Evolutionary conservation across 2,797 vertebrate species (phyloP), one percentile per base, ranked within the genome.

Genomic region (Fringilla coelebs): DNA sequence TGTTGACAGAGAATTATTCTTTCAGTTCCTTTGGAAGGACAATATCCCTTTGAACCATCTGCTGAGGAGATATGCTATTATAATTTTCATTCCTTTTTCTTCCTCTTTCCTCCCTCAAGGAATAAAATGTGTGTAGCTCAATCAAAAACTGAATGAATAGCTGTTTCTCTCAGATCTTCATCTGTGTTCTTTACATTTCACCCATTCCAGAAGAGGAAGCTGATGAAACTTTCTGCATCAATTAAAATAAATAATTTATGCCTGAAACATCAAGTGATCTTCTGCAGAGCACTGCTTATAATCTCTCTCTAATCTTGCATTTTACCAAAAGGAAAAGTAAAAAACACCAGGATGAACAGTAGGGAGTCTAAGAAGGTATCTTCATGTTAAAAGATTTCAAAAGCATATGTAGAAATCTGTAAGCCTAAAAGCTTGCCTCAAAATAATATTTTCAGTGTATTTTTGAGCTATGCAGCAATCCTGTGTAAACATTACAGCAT

Each of bases 1-100:
- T 91, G 57, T 49, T 97, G 94, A 97, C 49, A 93, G 80, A 54
- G 43, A 94, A 94, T 97, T 77, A 93, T 94, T 96, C 86, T 89
- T 94, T 82, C 91, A 85, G 55, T 94, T 96, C 78, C 75, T 89
- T 89, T 32, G 29, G 90, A 97, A 96, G 78, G 70, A 73, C 8
- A 34, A 71, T 49, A 63, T 84, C 36, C 15, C 12, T 86, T 86
- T 80, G 62, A 93, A 84, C 58, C 67, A 74, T 91, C 77, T 91
- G 80, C 91, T 38, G 89, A 97, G 84, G 96, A 95, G 86, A 96
- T 89, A 76, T 54, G 45, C 32, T 94, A 83, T 93, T 96, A 90
- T 83, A 93, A 89, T 71, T 93, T 97, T 89, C 77, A 82, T 93
- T 96, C 87, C 14, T 91, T 91, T 90, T 94, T 93, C 63, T 88